Percentiles rank a stretch among this genome's conserved stretches.
Evolutionary conservation across 2,888 invertebrate species (phyloP).

Genomic region (Iphiclides podalirius): DNA sequence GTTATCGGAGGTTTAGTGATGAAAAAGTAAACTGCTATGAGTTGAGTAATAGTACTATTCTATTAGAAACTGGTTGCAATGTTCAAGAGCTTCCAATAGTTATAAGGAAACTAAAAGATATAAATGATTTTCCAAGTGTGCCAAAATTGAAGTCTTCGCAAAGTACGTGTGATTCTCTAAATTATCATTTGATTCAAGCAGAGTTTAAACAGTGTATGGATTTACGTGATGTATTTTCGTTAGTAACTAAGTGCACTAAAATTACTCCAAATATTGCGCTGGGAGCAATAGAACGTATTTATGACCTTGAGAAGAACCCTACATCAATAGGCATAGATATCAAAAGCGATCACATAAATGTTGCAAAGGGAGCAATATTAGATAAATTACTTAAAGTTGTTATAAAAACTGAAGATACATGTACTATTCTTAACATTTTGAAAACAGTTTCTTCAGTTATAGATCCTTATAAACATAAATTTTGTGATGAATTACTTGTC

Average conservation of each 20-base stretch:
- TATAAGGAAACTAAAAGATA: conserved; percentile 73
- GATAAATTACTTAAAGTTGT: conserved; percentile 68
- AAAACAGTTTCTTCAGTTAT: conserved; percentile 60
- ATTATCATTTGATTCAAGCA: conserved; percentile 63
- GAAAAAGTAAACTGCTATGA: conserved; percentile 53
- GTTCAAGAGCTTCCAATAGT: conserved; percentile 85
- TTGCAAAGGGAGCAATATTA: conserved; percentile 69
- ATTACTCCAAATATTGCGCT: conserved; percentile 74
- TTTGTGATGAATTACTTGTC: conserved; percentile 82
- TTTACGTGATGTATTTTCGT: conserved; percentile 64
- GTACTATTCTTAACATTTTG: conserved; percentile 66
- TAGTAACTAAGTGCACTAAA: conserved; percentile 71
- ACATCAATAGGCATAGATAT: conserved; percentile 39
- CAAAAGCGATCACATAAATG: conserved; percentile 48
- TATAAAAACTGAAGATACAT: conserved; percentile 68
- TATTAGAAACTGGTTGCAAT: conserved; percentile 83
- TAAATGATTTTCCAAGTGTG: conserved; percentile 51
- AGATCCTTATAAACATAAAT: conserved; percentile 68
- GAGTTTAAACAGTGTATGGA: conserved; percentile 69
- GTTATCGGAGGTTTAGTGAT: conserved; percentile 47
- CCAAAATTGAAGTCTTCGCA: conserved; percentile 34
- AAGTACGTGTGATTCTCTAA: conserved; percentile 46
- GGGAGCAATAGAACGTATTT: conserved; percentile 72
- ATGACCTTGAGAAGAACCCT: conserved; percentile 60
- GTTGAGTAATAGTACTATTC: conserved; percentile 70